Conservation (phyloP, 2,797 vertebrate species). For the Bovichtus variegatus region DNA sequence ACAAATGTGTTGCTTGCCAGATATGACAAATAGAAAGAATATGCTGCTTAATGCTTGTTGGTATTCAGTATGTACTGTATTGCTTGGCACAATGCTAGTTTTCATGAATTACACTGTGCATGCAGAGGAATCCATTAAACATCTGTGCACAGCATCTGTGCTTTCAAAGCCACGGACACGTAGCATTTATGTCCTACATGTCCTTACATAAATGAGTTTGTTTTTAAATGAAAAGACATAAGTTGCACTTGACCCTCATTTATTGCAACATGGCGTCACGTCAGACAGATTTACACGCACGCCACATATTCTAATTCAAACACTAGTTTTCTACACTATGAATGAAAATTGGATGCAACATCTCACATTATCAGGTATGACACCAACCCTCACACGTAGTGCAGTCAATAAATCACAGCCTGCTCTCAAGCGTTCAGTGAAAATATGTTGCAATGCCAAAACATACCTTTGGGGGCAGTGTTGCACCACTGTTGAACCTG, state of each 20-base stretch:
- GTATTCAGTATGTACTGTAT: not conserved
- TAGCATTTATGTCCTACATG: not conserved
- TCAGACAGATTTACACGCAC: not conserved
- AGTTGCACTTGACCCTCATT: slow-evolving; percentile 5
- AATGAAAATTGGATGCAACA: slow-evolving; percentile 4
- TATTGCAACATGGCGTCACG: not conserved
- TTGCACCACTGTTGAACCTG: slow-evolving; percentile 30
- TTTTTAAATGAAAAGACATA: not conserved
- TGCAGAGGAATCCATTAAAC: slow-evolving; percentile 8
- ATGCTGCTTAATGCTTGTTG: not conserved
- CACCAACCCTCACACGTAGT: not conserved
- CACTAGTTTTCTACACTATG: not conserved
- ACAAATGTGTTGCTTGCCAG: slow-evolving; percentile 29
- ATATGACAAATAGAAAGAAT: slow-evolving; percentile 30
- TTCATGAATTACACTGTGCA: slow-evolving; percentile 6
- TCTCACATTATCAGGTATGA: not conserved
- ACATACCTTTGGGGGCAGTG: slow-evolving; percentile 64
- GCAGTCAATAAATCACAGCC: slow-evolving; percentile 23
- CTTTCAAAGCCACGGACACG: not conserved
- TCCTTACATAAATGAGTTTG: not conserved
- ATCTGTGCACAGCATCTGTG: slow-evolving; percentile 5
- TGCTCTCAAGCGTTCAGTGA: not conserved
- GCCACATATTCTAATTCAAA: not conserved
- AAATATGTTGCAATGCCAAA: not conserved
- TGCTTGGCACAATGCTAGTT: not conserved